phyloP scores from a whole-genome alignment of 2,797 vertebrate species.

The Sebastes vulpes region DNA sequence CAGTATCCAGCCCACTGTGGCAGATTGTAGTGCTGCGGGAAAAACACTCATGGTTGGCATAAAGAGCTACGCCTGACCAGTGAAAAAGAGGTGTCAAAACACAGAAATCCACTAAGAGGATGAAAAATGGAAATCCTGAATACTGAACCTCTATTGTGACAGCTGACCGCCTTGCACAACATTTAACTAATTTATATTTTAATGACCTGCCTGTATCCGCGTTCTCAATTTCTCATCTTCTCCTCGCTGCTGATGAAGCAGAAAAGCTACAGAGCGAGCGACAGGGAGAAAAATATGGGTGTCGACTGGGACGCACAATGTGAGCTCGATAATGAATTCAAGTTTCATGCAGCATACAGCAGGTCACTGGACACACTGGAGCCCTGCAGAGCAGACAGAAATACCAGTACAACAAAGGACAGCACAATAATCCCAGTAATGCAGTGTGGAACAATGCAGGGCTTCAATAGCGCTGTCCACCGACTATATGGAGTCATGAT shows the following conservation, averaged over 20 bases:
- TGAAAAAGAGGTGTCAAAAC: conserved; percentile 27
- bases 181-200: conserved; percentile 24
- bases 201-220: conserved; percentile 23
- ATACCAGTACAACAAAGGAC: conserved; percentile 22
- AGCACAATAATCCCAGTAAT: conserved; percentile 14
- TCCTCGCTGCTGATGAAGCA: conserved; percentile 42
- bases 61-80: conserved; percentile 52
- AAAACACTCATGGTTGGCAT: background rate
- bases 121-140: conserved; percentile 13
- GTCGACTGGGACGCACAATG: conserved; percentile 31
- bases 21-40: background rate
- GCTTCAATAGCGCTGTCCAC: background rate
- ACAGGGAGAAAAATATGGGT: conserved; percentile 20
- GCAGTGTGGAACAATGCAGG: background rate
- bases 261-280: conserved; percentile 15
- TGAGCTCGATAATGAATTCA: conserved; percentile 35
- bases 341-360: conserved; percentile 27
- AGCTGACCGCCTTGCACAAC: background rate
- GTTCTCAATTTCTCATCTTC: conserved; percentile 22
- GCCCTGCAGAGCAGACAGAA: conserved; percentile 12
- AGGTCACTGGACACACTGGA: conserved; percentile 26
- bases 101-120: conserved; percentile 45
- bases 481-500: background rate
- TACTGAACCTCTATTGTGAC: background rate
- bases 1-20: background rate